These are phyloP conservation scores for Nymphalis c-album DNA, from an alignment of 2,888 invertebrate genomes.

Conservation along the genomic window DNA sequence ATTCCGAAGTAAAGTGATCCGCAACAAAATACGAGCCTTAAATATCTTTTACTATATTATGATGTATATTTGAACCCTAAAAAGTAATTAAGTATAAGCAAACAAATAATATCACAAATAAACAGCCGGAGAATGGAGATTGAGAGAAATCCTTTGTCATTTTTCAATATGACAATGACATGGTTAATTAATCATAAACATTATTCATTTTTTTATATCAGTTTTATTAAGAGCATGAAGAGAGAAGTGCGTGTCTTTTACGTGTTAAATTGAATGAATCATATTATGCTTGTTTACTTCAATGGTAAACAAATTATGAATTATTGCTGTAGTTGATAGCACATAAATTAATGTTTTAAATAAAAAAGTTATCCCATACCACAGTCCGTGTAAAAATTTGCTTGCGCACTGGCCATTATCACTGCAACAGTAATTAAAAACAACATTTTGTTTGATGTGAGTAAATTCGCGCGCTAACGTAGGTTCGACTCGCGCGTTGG, in stretches of 20 bases:
- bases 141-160: too few species aligned
- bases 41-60: too few species aligned
- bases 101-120: not conserved
- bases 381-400: constrained; percentile 73
- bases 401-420: constrained; percentile 64
- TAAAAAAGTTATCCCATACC: constrained; percentile 51
- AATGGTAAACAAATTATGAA: too few species aligned
- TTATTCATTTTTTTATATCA: not conserved
- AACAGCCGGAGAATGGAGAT: too few species aligned
- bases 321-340: too few species aligned
- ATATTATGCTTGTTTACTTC: too few species aligned
- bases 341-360: not conserved
- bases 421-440: constrained; percentile 56
- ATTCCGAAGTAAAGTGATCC: too few species aligned
- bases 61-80: not conserved
- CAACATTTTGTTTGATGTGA: constrained; percentile 56
- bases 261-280: too few species aligned
- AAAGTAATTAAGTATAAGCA: not conserved
- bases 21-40: too few species aligned
- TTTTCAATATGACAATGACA: not conserved
- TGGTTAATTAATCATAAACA: constrained; percentile 1
- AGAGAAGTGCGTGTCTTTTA: too few species aligned
- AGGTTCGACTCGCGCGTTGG: constrained; percentile 65
- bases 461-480: constrained; percentile 68
- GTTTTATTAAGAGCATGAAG: too few species aligned